Evolutionary conservation across 1,140 invertebrate genomes (phyloP).

Genomic region (Rhyzopertha dominica): DNA sequence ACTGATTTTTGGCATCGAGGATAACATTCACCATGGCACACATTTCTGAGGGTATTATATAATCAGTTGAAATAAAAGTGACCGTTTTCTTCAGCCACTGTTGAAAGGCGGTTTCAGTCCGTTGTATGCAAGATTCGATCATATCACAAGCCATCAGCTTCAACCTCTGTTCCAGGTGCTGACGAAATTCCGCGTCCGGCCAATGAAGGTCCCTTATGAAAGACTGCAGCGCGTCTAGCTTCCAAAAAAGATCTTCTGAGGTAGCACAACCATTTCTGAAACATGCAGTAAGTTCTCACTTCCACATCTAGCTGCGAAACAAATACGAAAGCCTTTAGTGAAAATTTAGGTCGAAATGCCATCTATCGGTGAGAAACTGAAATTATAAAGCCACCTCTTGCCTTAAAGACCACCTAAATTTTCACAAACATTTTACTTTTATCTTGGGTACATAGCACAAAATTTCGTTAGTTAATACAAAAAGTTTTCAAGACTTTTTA

Average conservation of each 20-base stretch:
- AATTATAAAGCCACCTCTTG: too few relatives aligned
- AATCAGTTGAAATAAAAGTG: conserved; percentile 94
- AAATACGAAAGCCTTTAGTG: too few relatives aligned
- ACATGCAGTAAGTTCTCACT: too few relatives aligned
- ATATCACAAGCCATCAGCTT: conserved; percentile 99
- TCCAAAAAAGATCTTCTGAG: conserved; percentile 99
- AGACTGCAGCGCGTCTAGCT: conserved; percentile 94
- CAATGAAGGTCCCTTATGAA: conserved; percentile 98
- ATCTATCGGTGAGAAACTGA: too few relatives aligned
- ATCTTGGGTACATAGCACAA: too few relatives aligned
- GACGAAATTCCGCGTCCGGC: conserved; percentile 96
- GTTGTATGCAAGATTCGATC: conserved; percentile 97
- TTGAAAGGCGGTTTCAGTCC: conserved; percentile 76
- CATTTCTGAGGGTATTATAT: conserved; percentile 95
- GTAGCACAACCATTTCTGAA: conserved; percentile 91
- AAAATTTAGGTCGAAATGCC: too few relatives aligned
- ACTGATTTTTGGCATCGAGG: conserved; percentile 88
- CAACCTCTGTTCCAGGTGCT: conserved; percentile 92
- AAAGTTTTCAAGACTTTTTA: too few relatives aligned
- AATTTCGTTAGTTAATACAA: too few relatives aligned
- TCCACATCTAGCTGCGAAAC: too few relatives aligned
- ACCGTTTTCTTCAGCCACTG: conserved; percentile 94
- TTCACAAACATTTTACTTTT: too few relatives aligned
- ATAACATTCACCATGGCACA: conserved; percentile 99
- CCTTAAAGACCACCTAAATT: too few relatives aligned